Evolutionary conservation across 2,113 vertebrate species (phyloP).

Genomic region (Phaethon lepturus): DNA sequence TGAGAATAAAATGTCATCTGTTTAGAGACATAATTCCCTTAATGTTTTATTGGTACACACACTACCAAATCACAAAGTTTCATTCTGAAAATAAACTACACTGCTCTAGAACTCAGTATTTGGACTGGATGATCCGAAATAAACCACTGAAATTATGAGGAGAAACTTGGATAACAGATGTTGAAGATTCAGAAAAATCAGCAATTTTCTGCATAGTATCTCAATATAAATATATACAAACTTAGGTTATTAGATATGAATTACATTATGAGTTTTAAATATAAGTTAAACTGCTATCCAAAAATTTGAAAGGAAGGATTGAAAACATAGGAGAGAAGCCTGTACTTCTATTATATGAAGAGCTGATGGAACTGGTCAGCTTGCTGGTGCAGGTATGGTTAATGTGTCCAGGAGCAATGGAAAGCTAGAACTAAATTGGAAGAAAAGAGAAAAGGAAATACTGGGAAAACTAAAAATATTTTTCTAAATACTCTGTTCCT

Average conservation of each 20-base stretch:
- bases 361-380: background rate
- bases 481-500: background rate
- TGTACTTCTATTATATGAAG: background rate
- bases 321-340: background rate
- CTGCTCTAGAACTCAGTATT: background rate
- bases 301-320: background rate
- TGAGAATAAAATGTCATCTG: background rate
- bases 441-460: background rate
- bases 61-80: background rate
- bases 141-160: background rate
- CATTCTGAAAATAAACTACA: background rate
- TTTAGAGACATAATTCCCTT: background rate
- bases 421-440: background rate
- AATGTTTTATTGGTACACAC: background rate
- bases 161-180: background rate
- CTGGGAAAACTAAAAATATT: background rate
- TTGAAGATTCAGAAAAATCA: background rate
- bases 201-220: background rate
- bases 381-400: background rate
- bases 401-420: background rate
- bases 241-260: background rate
- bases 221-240: background rate
- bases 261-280: background rate
- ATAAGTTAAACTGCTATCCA: background rate
- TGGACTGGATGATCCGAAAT: background rate